Evolutionary conservation across 2,888 invertebrate species (phyloP).

Genomic region (Tuta absoluta): DNA sequence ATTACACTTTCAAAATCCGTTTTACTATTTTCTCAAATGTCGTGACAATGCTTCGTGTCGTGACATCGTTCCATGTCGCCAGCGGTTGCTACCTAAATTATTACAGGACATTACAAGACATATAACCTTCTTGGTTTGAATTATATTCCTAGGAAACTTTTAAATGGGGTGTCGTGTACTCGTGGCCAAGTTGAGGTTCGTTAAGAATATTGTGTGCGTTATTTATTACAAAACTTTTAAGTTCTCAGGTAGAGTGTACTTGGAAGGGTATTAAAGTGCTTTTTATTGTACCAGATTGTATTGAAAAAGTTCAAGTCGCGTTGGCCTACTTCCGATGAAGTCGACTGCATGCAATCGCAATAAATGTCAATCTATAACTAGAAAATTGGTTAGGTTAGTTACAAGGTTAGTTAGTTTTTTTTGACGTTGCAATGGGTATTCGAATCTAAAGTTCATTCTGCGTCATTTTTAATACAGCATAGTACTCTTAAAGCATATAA

Average conservation of each 20-base stretch:
- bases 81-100: not conserved
- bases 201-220: conserved; percentile 3
- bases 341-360: too few relatives aligned
- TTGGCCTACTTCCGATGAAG: too few relatives aligned
- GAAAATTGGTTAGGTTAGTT: too few relatives aligned
- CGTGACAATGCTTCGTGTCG: conserved; percentile 12
- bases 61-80: conserved; percentile 10
- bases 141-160: conserved; percentile 16
- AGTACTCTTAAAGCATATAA: too few relatives aligned
- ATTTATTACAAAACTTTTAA: conserved; percentile 7
- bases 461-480: too few relatives aligned
- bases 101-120: conserved; percentile 17
- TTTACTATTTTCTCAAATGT: not conserved
- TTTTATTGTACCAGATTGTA: not conserved
- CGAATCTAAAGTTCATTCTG: too few relatives aligned
- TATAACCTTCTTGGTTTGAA: conserved; percentile 17
- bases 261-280: not conserved
- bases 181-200: not conserved
- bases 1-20: not conserved
- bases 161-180: conserved; percentile 15
- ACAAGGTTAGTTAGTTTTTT: too few relatives aligned
- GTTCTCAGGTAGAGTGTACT: conserved; percentile 1
- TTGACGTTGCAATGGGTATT: too few relatives aligned
- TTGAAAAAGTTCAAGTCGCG: not conserved
- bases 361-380: too few relatives aligned